These are phyloP conservation scores for Condylostylus longicornis DNA, from an alignment of 1,140 invertebrate genomes.

Conservation along the genomic window DNA sequence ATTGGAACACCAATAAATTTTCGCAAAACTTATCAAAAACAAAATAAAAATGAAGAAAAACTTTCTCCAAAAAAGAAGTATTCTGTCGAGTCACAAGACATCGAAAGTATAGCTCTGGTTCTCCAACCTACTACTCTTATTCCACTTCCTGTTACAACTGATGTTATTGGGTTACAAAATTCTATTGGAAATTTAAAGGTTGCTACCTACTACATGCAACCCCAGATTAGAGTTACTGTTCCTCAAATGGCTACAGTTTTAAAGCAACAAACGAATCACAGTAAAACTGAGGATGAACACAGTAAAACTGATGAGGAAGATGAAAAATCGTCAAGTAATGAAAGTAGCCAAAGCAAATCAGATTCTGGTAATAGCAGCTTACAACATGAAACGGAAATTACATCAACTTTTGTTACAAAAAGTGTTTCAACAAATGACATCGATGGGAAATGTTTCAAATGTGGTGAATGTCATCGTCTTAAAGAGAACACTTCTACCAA, in stretches of 20 bases:
- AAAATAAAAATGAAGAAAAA: conserved; percentile 13
- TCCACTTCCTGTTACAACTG: conserved; percentile 25
- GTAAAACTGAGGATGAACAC: too few species aligned
- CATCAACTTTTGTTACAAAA: too few species aligned
- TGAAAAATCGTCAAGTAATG: conserved; percentile 22
- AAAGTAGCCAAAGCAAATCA: conserved; percentile 20
- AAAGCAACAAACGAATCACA: too few species aligned
- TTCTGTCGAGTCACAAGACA: conserved; percentile 4
- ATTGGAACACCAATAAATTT: conserved; percentile 30
- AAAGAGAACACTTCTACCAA: too few species aligned
- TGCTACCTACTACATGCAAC: conserved; percentile 27
- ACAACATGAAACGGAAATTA: too few species aligned
- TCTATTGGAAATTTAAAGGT: conserved; percentile 28
- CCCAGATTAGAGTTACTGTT: conserved; percentile 12
- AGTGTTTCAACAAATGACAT: too few species aligned
- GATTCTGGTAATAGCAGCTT: too few species aligned
- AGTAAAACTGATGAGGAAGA: too few species aligned
- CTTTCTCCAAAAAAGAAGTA: background rate
- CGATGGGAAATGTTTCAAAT: conserved; percentile 6
- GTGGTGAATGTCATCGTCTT: conserved; percentile 8
- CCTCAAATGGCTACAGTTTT: too few species aligned
- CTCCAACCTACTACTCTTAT: conserved; percentile 33
- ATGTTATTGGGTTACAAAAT: conserved; percentile 27
- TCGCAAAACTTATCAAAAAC: conserved; percentile 13
- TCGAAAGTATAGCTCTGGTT: conserved; percentile 28